Evolutionary conservation across 2,888 invertebrate genomes (phyloP).

Genomic region (Tenodera sinensis): DNA sequence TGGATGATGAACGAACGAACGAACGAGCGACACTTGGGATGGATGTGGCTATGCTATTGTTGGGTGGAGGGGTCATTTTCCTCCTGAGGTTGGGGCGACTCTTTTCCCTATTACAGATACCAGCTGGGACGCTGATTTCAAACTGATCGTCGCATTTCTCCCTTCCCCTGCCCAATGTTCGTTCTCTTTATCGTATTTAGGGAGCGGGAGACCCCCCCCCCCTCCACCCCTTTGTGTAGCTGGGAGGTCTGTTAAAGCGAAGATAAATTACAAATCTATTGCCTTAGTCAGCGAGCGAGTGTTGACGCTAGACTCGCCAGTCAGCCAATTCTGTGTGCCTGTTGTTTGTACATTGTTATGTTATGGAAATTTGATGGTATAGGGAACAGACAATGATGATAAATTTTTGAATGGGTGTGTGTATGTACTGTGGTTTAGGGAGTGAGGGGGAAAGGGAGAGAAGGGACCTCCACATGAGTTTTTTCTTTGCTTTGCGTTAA

Average conservation of each 20-base stretch:
- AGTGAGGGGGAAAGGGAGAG: neutral
- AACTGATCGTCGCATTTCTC: conserved; percentile 19
- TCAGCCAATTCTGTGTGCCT: conserved; percentile 1
- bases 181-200: conserved; percentile 18
- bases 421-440: neutral
- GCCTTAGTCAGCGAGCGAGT: conserved; percentile 22
- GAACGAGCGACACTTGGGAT: neutral
- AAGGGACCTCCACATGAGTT: neutral
- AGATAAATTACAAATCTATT: conserved; percentile 30
- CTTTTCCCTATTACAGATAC: conserved; percentile 17
- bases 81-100: neutral
- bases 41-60: neutral
- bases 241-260: conserved; percentile 23
- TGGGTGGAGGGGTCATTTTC: neutral
- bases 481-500: conserved; percentile 11
- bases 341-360: conserved; percentile 27
- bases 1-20: too few relatives aligned
- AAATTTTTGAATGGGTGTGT: conserved; percentile 21
- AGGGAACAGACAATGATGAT: conserved; percentile 12
- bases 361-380: conserved; percentile 25
- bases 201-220: conserved; percentile 5
- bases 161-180: neutral
- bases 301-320: neutral
- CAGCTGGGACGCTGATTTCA: conserved; percentile 22
- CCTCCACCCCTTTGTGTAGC: neutral